Conservation (phyloP, 2,113 vertebrate species). For the Ageneiosus marmoratus region DNA sequence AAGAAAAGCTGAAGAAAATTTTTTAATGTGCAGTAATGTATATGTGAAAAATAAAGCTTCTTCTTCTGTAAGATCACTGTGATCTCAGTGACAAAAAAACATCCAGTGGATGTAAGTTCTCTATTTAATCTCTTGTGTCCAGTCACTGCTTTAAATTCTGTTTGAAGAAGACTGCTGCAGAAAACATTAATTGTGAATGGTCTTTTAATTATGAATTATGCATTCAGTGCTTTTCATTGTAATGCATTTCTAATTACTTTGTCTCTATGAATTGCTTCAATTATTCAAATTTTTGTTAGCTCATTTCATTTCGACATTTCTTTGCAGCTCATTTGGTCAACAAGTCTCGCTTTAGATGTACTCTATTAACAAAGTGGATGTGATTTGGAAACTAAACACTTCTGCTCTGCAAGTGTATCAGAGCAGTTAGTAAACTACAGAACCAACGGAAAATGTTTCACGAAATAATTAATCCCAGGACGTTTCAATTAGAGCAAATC, state of each 20-base stretch:
- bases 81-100: too few species aligned
- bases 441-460: not conserved
- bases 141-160: not conserved
- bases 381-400: not conserved
- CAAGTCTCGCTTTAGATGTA: not conserved
- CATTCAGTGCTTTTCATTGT: not conserved
- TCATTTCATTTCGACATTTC: not conserved
- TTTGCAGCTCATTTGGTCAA: not conserved
- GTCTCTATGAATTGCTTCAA: not conserved
- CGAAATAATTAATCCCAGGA: not conserved
- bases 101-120: not conserved
- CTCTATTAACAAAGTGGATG: not conserved
- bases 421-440: not conserved
- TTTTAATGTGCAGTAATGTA: too few species aligned
- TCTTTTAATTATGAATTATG: not conserved
- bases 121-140: not conserved
- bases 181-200: not conserved
- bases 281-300: not conserved
- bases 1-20: too few species aligned
- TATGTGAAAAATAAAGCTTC: too few species aligned
- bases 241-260: not conserved
- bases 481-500: slow-evolving; percentile 1
- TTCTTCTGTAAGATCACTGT: too few species aligned
- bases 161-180: not conserved
- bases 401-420: not conserved